Conservation (phyloP, 2,888 invertebrate species). For the Disparrhopalites patrizii region DNA sequence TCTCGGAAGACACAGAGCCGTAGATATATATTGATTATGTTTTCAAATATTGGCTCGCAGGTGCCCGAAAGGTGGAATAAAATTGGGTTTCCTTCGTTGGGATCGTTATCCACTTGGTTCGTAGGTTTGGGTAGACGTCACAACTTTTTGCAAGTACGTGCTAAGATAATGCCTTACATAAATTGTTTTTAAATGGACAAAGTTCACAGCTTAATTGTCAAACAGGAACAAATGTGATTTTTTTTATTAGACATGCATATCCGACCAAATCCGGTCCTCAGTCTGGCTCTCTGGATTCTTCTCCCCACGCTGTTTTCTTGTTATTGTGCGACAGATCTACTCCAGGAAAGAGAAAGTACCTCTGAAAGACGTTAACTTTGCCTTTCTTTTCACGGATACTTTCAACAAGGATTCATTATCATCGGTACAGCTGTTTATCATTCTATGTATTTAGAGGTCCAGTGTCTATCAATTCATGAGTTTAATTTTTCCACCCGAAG, state of each 20-base stretch:
- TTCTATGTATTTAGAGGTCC: no score
- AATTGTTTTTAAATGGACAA: background rate
- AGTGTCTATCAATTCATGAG: no score
- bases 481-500: no score
- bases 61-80: slow-evolving; percentile 79
- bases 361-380: no score
- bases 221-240: no score
- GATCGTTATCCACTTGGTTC: slow-evolving; percentile 81
- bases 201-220: slow-evolving; percentile 9
- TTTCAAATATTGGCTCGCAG: slow-evolving; percentile 81
- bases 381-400: no score
- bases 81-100: slow-evolving; percentile 75
- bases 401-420: no score
- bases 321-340: slow-evolving; percentile 79
- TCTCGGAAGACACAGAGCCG: slow-evolving; percentile 82
- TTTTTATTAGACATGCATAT: slow-evolving; percentile 50
- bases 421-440: no score
- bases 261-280: slow-evolving; percentile 65
- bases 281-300: slow-evolving; percentile 92
- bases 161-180: background rate
- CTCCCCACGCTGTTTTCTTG: slow-evolving; percentile 89
- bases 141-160: slow-evolving; percentile 68
- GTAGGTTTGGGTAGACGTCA: slow-evolving; percentile 73
- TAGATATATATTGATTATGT: no score
- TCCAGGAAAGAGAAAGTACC: no score